Percentiles rank a stretch among this genome's conserved stretches.
Conservation (phyloP, 2,888 invertebrate species). For the Drosophila seclusa region DNA sequence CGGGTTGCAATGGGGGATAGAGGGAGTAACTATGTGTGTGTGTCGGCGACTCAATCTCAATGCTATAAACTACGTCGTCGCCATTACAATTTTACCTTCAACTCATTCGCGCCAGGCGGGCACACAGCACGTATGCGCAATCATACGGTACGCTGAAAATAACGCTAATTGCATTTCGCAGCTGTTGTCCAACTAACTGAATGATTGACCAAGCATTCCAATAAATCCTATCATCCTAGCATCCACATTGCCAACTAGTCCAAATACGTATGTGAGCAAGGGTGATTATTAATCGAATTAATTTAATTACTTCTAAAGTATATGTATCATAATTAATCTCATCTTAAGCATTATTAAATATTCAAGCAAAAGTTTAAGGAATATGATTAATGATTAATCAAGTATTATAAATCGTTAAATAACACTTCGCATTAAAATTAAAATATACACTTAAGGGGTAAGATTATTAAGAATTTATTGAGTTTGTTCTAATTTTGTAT, state of each 20-base stretch:
- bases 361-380: neutral
- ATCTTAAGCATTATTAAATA: neutral
- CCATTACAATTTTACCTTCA: slow-evolving; percentile 63
- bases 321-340: neutral
- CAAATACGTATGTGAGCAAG: neutral
- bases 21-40: slow-evolving; percentile 5
- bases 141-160: slow-evolving; percentile 66
- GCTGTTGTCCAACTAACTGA: slow-evolving; percentile 52
- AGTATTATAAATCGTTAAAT: neutral
- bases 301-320: neutral
- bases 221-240: slow-evolving; percentile 12
- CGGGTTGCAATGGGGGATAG: neutral
- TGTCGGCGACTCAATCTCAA: slow-evolving; percentile 64
- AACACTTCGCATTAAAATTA: neutral
- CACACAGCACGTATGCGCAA: slow-evolving; percentile 70
- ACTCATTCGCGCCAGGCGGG: slow-evolving; percentile 41
- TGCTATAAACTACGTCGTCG: slow-evolving; percentile 74
- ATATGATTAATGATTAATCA: neutral
- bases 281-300: neutral
- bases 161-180: slow-evolving; percentile 74
- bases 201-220: slow-evolving; percentile 27
- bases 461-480: neutral
- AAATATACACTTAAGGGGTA: neutral
- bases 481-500: neutral
- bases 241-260: slow-evolving; percentile 1